These are phyloP conservation scores for Synaphobranchus kaupii DNA, from an alignment of 2,797 vertebrate genomes.

Conservation along the genomic window DNA sequence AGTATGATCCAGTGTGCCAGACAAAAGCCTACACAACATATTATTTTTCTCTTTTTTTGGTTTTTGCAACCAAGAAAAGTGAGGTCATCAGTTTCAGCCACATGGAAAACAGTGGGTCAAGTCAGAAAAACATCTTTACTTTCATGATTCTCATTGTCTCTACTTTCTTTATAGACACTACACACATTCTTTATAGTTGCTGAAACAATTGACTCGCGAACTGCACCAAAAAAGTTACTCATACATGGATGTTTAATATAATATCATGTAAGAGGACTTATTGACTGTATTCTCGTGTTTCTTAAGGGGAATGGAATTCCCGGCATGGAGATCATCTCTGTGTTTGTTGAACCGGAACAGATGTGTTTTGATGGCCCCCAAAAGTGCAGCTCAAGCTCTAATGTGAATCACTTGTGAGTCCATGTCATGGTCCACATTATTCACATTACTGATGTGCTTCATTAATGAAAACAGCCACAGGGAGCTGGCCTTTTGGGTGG, in stretches of 20 bases:
- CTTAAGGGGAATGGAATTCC: conserved; percentile 31
- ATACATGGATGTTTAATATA: conserved; percentile 15
- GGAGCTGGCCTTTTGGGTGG: background rate
- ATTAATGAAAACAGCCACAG: conserved; percentile 51
- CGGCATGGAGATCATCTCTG: conserved; percentile 49
- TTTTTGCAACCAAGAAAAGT: background rate
- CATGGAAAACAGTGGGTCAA: conserved; percentile 33
- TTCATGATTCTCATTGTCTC: conserved; percentile 42
- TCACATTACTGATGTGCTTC: conserved; percentile 48
- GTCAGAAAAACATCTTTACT: background rate
- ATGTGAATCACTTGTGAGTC: background rate
- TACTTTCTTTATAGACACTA: conserved; percentile 35
- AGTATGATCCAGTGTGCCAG: conserved; percentile 30
- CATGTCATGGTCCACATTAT: conserved; percentile 14
- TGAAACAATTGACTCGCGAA: conserved; percentile 42
- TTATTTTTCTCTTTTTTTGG: background rate
- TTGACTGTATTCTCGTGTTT: conserved; percentile 22
- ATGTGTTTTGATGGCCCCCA: conserved; percentile 46
- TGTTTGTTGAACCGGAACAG: conserved; percentile 49
- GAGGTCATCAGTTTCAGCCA: background rate
- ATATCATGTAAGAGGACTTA: background rate
- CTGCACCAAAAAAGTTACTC: conserved; percentile 28
- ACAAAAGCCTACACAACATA: background rate
- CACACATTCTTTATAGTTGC: conserved; percentile 30
- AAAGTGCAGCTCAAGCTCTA: conserved; percentile 34